phyloP scores from a whole-genome alignment of 1,140 invertebrate genomes.

The Calycopis cecrops region DNA sequence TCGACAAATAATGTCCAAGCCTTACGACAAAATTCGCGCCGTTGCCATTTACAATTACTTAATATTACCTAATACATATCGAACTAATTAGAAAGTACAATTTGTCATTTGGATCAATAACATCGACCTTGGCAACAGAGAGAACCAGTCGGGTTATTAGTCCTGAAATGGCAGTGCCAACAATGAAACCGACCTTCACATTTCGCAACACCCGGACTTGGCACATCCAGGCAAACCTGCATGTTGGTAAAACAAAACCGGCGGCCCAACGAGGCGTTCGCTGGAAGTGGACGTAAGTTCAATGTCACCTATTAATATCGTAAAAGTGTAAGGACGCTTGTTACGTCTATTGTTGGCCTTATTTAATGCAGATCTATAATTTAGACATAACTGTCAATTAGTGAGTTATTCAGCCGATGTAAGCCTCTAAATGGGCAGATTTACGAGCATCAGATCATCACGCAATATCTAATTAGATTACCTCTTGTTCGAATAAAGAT shows the following conservation, averaged over 20 bases:
- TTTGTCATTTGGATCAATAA: conserved; percentile 5
- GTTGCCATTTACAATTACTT: too few relatives aligned
- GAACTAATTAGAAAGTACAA: conserved; percentile 1
- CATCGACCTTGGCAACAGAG: conserved; percentile 8
- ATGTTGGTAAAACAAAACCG: neutral
- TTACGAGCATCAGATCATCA: too few relatives aligned
- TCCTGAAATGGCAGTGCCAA: conserved; percentile 56
- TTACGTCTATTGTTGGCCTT: too few relatives aligned
- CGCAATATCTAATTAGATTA: too few relatives aligned
- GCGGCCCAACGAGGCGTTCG: neutral
- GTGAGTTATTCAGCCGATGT: too few relatives aligned
- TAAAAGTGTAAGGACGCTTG: neutral
- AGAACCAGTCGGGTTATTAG: conserved; percentile 33
- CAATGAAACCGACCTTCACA: conserved; percentile 65
- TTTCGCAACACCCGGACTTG: conserved; percentile 70
- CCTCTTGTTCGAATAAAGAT: too few relatives aligned
- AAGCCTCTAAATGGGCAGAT: too few relatives aligned
- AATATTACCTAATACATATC: too few relatives aligned
- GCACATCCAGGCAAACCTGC: conserved; percentile 46
- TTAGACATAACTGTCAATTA: too few relatives aligned
- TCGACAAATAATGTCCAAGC: too few relatives aligned
- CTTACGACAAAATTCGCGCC: too few relatives aligned
- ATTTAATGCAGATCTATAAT: too few relatives aligned
- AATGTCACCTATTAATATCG: conserved; percentile 4
- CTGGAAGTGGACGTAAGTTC: neutral